Base-by-base conservation (phyloP, 2,888 invertebrate genomes). In the Acleris holmiana region DNA sequence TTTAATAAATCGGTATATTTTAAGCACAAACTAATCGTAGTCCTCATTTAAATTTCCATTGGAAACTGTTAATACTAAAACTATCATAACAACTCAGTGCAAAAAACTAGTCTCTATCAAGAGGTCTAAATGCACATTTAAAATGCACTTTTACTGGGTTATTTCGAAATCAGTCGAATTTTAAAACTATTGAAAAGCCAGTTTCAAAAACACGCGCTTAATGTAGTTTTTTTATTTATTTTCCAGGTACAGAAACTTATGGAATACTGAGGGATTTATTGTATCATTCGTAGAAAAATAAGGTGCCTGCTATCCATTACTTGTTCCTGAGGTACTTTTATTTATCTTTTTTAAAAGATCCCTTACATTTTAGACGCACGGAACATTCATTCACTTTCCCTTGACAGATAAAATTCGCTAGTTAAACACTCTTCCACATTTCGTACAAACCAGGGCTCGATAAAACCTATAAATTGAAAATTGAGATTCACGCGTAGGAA, bases 51-150 rank as follows among this genome's bases (percentile, higher is more conserved):
- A 73, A 80, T 85, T 84, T 84, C 85, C 84, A 80, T 78, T 73
- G 84, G 84, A 85, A 85, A 85, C 74, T 71, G 82, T 86, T 85
- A 80, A 69, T 69, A 74, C 72, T 79, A 78, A 77, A 80, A 80
- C 77, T 83, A 85, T 68, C 76, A 72, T 74, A 82, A 82, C 78
- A 83, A 83, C 46, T 66, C 66, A 51, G 35, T 44, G 53, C 13
- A 50, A 58, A 59, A 55, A 49, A 61, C 41, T 61, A n/a, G 55
- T 55, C 55, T 66, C 55, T 40, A 51, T 51, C 18, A 21, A 47
- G 40, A 47, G 57, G 40, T 46, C n/a, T 50, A 63, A 63, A 63
- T 57, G 57, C 63, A 57, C 40, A 15, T 53, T 13, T 7, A 6
- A 53, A 53, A 53, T 35, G 53, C 53, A 53, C 19, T 40, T 51